Base-by-base conservation (phyloP, 2,888 invertebrate species). In the Amiota mariae region DNA sequence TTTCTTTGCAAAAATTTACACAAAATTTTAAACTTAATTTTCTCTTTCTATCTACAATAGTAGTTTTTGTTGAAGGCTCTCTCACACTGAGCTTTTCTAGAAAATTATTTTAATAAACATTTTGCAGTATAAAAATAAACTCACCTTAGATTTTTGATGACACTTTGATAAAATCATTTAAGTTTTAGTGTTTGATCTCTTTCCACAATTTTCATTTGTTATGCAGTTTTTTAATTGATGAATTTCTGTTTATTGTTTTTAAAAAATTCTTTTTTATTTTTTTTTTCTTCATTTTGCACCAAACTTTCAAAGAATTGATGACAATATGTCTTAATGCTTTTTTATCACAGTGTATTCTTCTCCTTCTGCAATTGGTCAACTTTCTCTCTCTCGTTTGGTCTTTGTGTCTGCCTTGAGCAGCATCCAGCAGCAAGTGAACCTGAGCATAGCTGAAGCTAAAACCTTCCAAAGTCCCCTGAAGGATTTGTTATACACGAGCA, bases 401-500 rank as follows among this genome's bases (percentile, higher is more conserved):
- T 36, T 36, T 36, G 36, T 4, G 36, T 36, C 36, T 36, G 36
- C 36, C 4, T 6, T 63, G 63, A 10, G 11, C 66, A 47, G 47
- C 64, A 64, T 47, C 66, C 64, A 66, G 49, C 59, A 59, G 36
- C 6, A 36, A 4, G 2, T 3, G 1, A 3, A 24, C 18, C n/a
- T 57, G 57, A 15, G 15, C 3, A 57, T 59, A 36, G 6, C 36
- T 36, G 36, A 36, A 36, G 36, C 36, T 36, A 36, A 36, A 36
- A 1, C 36, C 36, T 36, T 70, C 73, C 70, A 64, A 11, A 57
- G 46, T 36, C 36, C 66, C 64, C 64, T 71, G 71, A 12, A 71
- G 71, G 59, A 77, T 70, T 64, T 6, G 36, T 13, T 64, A n/a
- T 24, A 8, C 24, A 71, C 18, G 61, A 24, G n/a, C 51, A 71